Evolutionary conservation across 1,140 invertebrate species (phyloP).

Genomic region (Holotrichia oblita): DNA sequence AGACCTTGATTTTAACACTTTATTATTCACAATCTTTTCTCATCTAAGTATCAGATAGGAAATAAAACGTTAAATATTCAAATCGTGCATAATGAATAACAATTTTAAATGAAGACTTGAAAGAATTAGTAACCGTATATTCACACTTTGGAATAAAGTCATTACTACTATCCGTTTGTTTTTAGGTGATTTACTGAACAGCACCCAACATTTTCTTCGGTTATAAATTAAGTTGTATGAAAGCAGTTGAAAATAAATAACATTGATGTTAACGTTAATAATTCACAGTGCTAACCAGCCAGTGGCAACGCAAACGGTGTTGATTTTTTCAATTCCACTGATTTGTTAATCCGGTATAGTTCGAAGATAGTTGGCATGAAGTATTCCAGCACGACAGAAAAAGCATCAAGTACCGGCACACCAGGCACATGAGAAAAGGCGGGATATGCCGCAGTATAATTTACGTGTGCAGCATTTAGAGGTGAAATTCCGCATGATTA

Average conservation of each 20-base stretch:
- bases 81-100: too few relatives aligned
- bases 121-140: too few relatives aligned
- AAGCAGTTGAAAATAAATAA: not conserved
- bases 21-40: too few relatives aligned
- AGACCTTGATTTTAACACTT: too few relatives aligned
- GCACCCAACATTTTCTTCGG: not conserved
- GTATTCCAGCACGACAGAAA: not conserved
- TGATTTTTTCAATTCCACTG: not conserved
- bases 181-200: not conserved
- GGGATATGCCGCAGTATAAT: conserved; percentile 16
- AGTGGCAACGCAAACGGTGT: not conserved
- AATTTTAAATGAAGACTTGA: too few relatives aligned
- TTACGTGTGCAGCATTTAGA: conserved; percentile 19
- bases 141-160: too few relatives aligned
- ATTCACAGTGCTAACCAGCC: not conserved
- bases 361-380: not conserved
- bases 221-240: not conserved
- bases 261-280: not conserved
- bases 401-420: not conserved
- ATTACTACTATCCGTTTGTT: not conserved
- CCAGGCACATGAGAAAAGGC: not conserved
- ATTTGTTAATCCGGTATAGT: conserved; percentile 15
- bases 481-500: conserved; percentile 34
- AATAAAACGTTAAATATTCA: too few relatives aligned
- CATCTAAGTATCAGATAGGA: too few relatives aligned